Evolutionary conservation across 2,113 vertebrate genomes (phyloP).

Genomic region (Ctenodactylus gundi): DNA sequence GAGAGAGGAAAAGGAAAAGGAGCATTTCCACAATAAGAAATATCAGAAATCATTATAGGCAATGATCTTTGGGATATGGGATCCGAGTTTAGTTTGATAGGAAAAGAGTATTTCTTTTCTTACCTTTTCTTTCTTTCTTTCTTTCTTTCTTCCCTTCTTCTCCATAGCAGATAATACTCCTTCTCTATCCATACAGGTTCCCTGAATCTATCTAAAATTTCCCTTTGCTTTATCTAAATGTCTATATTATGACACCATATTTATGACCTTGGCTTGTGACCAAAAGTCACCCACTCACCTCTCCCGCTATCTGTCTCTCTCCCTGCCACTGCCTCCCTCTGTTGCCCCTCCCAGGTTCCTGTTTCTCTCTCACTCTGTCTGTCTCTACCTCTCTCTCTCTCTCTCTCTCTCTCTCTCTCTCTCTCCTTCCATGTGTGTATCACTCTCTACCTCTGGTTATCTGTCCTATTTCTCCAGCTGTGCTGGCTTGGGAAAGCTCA

Average conservation of each 20-base stretch:
- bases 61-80: background rate
- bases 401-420: background rate
- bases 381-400: background rate
- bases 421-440: background rate
- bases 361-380: background rate
- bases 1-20: background rate
- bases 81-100: background rate
- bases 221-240: background rate
- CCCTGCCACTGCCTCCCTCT: too few relatives aligned
- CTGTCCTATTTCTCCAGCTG: background rate
- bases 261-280: background rate
- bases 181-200: too few relatives aligned
- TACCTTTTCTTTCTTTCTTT: background rate
- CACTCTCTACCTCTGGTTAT: too few relatives aligned
- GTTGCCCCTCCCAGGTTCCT: too few relatives aligned
- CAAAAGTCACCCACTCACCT: background rate
- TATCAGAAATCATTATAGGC: background rate
- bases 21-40: background rate
- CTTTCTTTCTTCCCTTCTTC: background rate
- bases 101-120: background rate
- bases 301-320: too few relatives aligned
- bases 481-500: background rate
- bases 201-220: background rate
- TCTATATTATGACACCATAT: too few relatives aligned
- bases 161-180: too few relatives aligned